Conservation (phyloP, 2,113 vertebrate genomes). For the Catharus fuscescens region DNA sequence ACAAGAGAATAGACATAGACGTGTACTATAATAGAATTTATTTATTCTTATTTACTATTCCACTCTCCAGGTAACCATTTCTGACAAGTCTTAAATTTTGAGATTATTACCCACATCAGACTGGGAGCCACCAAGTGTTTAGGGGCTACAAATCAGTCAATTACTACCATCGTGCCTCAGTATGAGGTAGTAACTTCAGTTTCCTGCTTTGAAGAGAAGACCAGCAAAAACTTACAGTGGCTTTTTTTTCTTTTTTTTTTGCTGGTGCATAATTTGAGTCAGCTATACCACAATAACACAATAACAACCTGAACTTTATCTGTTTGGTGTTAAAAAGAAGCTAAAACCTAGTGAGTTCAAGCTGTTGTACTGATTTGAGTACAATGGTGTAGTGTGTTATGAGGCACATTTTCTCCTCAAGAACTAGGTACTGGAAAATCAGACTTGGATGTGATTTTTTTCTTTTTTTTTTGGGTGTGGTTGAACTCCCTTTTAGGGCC, state of each 20-base stretch:
- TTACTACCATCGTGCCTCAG: not conserved
- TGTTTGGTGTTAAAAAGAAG: not conserved
- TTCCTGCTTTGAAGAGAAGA: slow-evolving; percentile 16
- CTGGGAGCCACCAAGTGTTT: not conserved
- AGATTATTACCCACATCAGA: not conserved
- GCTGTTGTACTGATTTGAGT: not conserved
- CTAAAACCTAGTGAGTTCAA: not conserved
- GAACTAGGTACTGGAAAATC: not conserved
- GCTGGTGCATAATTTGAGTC: not conserved
- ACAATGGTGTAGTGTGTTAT: not conserved
- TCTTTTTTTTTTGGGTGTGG: not conserved
- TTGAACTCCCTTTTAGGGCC: not conserved
- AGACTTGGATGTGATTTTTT: not conserved
- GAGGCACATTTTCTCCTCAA: not conserved
- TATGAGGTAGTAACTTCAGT: slow-evolving; percentile 52
- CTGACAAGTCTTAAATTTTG: not conserved
- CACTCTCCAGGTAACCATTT: not conserved
- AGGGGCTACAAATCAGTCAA: not conserved
- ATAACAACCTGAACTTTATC: not conserved
- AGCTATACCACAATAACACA: not conserved
- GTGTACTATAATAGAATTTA: slow-evolving; percentile 7
- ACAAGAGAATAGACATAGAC: not conserved
- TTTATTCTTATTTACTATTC: slow-evolving; percentile 2
- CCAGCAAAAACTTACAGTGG: not conserved
- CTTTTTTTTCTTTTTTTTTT: not conserved